Base-by-base conservation (phyloP, 2,797 vertebrate genomes). In the Xiphophorus birchmanni region DNA sequence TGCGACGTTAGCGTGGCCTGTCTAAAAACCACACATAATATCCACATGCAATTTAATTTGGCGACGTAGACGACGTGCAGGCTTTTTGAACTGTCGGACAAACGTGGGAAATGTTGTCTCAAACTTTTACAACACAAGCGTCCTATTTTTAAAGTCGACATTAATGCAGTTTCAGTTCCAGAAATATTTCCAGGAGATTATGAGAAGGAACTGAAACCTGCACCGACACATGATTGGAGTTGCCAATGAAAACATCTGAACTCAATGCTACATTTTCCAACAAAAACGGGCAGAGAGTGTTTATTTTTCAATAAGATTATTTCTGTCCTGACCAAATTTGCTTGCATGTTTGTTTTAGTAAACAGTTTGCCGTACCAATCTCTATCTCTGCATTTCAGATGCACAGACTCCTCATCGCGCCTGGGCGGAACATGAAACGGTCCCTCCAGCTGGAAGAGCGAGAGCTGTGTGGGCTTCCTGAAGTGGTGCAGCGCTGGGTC, bases 391-490 rank as follows among this genome's bases (percentile, higher is more conserved):
- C 83, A 86, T 90, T 92, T 74, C 90, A 92, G 90, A 90, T 90
- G 84, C 78, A 77, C 79, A 78, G 71, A 54, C 81, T 88, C 82
- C 56, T 84, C 40, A 11, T 37, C 74, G 76, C 86, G 86, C 89
- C 83, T 84, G 77, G 60, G 75, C 75, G 83, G 84, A 87, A 80
- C 80, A 84, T 91, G 85, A 89, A 88, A 80, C 54, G 56, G 73
- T 79, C 65, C 83, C 83, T 91, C 90, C 92, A 88, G 88, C 90
- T 91, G 89, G 87, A 92, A 78, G 91, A 92, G 84, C 85, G 77
- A 90, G 90, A 78, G 86, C 74, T 80, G 88, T 89, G 86, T 88
- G 89, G 90, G 84, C 86, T 89, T 87, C 90, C 89, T 91, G 89
- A 90, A 91, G 91, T 87, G 89, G 75, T 80, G 86, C 88, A 86